Evolutionary conservation across 2,888 invertebrate genomes (phyloP).

Genomic region (Gari tellinella): DNA sequence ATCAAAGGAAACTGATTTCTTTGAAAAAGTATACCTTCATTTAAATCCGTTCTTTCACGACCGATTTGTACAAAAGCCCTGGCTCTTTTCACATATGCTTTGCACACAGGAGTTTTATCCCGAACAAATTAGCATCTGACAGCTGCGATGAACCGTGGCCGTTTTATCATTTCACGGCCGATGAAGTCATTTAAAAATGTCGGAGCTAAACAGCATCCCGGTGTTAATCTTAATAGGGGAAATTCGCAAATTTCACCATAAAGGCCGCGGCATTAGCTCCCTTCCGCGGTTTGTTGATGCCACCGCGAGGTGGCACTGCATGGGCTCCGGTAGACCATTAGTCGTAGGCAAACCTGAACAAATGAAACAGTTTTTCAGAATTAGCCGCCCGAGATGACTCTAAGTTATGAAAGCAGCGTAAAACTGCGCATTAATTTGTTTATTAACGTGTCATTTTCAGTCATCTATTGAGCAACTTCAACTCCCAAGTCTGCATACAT

Average conservation of each 20-base stretch:
- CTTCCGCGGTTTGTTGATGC: constrained; percentile 16
- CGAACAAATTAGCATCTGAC: constrained; percentile 36
- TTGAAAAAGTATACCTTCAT: too few species aligned
- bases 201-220: constrained; percentile 19
- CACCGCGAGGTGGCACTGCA: constrained; percentile 24
- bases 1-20: too few species aligned
- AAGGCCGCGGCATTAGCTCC: constrained; percentile 22
- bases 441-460: constrained; percentile 1
- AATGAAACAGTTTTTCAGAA: constrained; percentile 28
- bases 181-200: constrained; percentile 11
- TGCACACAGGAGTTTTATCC: neutral
- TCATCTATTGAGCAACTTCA: too few species aligned
- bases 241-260: constrained; percentile 32
- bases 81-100: constrained; percentile 1
- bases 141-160: constrained; percentile 24
- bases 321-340: constrained; percentile 17
- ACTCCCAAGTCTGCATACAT: too few species aligned
- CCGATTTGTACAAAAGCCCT: too few species aligned
- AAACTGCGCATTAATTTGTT: constrained; percentile 26
- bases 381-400: constrained; percentile 9
- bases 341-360: constrained; percentile 30
- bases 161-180: constrained; percentile 44
- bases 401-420: neutral
- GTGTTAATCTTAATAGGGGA: constrained; percentile 20
- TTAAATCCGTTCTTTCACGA: too few species aligned